Base-by-base conservation (phyloP, 2,797 vertebrate species). In the Macropodus opercularis region DNA sequence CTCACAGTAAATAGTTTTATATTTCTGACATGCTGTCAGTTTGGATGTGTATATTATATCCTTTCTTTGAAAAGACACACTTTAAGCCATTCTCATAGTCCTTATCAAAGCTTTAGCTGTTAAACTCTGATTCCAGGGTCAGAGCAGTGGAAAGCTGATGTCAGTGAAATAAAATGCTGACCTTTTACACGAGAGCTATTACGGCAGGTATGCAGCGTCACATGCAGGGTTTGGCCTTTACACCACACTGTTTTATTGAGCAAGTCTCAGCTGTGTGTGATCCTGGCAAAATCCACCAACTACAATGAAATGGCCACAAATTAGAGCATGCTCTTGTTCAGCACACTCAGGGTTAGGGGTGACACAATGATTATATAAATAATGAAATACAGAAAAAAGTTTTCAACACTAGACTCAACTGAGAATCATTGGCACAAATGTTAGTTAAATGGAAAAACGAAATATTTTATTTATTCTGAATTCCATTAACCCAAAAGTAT, bases 161-260 rank as follows among this genome's bases (percentile, higher is more conserved):
- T 19, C 4, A 21, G 29, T 18, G n/a, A 55, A 66, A 79, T 68
- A 52, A 69, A 46, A 23, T 22, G 17, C 5, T 38, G 71, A 72
- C 72, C 75, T 85, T 82, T 84, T 49, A 67, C 69, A 75, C 53
- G 17, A 47, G 68, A 72, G 62, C 60, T 41, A 14, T 22, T 22
- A 21, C 9, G 0, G 48, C 57, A 31, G 13, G 31, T 6, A 31
- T 1, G 12, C 19, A n/a, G n/a, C n/a, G n/a, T n/a, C n/a, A 7
- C 41, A 53, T 31, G 39, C 48, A 46, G 26, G 35, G 48, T 49
- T 40, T 66, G 64, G 46, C 43, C 39, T 77, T 82, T 58, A 67
- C 63, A 60, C 57, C 35, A 48, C n/a, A 3, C 36, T 50, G 17
- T 69, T 85, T 80, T 69, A 85, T 71, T 47, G 49, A 44, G 31